Conservation (phyloP, 2,797 vertebrate genomes). For the Anguilla obscura region DNA sequence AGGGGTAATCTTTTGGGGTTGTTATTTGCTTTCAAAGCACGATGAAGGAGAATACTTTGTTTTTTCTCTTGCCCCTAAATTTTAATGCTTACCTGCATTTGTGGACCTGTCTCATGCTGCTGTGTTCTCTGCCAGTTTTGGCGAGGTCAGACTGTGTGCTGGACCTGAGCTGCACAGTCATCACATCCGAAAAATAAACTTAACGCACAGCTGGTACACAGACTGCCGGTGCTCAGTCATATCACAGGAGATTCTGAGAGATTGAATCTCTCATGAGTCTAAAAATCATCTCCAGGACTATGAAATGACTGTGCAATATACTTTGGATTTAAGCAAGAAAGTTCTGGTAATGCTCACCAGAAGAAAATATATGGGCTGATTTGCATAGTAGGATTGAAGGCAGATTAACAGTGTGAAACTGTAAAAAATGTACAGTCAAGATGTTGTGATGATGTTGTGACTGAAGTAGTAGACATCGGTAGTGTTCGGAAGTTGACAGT, state of each 20-base stretch:
- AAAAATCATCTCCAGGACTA: conserved; percentile 64
- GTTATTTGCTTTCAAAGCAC: background rate
- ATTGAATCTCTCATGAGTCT: conserved; percentile 52
- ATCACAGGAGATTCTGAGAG: background rate
- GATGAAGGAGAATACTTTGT: background rate
- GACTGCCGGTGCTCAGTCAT: background rate
- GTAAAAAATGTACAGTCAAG: background rate
- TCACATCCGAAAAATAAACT: background rate
- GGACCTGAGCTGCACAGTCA: background rate
- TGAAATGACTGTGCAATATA: conserved; percentile 73
- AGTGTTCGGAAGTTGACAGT: background rate
- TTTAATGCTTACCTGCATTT: background rate
- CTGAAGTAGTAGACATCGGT: background rate
- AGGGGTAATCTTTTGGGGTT: background rate
- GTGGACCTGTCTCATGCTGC: background rate
- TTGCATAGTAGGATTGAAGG: background rate
- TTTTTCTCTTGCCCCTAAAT: background rate
- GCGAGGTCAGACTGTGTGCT: background rate
- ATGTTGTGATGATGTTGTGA: background rate
- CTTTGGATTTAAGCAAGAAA: conserved; percentile 62
- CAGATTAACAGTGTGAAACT: background rate
- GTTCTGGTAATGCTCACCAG: background rate
- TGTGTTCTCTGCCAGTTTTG: background rate
- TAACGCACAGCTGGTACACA: background rate
- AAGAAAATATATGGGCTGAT: background rate